These are phyloP conservation scores for Melanotaenia parkinsoni DNA, from an alignment of 2,797 vertebrate species.

Conservation along the genomic window DNA sequence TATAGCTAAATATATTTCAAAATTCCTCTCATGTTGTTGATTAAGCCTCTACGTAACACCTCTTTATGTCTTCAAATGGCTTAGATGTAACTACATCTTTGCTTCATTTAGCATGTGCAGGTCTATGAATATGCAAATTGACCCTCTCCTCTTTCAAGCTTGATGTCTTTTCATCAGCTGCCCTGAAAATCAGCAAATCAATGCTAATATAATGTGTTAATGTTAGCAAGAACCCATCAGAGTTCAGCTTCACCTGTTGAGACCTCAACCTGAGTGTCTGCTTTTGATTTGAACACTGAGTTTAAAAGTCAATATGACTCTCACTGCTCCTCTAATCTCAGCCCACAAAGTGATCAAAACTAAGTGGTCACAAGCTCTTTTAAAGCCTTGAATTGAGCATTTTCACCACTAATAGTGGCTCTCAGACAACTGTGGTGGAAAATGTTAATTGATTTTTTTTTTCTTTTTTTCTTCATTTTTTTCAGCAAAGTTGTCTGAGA, in stretches of 20 bases:
- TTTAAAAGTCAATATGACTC: constrained; percentile 26
- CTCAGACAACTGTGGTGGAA: background rate
- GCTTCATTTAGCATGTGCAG: background rate
- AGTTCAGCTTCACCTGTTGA: constrained; percentile 12
- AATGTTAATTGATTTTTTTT: constrained; percentile 28
- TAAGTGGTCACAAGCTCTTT: constrained; percentile 17
- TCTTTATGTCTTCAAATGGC: background rate
- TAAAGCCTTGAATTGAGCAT: constrained; percentile 2
- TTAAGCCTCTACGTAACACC: background rate
- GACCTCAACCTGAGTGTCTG: constrained; percentile 7
- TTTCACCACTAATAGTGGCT: constrained; percentile 10
- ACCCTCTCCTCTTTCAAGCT: background rate
- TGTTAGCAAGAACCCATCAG: background rate
- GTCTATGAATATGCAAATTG: constrained; percentile 13
- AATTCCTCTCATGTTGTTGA: background rate
- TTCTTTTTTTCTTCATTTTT: background rate
- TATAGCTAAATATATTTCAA: background rate
- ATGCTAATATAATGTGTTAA: background rate
- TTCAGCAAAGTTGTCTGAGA: background rate
- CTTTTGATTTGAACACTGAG: constrained; percentile 23
- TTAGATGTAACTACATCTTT: background rate
- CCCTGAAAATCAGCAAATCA: constrained; percentile 13
- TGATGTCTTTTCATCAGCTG: background rate
- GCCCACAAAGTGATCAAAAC: constrained; percentile 20
- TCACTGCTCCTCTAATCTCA: constrained; percentile 18